Percentiles rank a stretch among this genome's conserved stretches.
phyloP scores from a whole-genome alignment of 2,888 invertebrate species.

The Tethea ocularis region DNA sequence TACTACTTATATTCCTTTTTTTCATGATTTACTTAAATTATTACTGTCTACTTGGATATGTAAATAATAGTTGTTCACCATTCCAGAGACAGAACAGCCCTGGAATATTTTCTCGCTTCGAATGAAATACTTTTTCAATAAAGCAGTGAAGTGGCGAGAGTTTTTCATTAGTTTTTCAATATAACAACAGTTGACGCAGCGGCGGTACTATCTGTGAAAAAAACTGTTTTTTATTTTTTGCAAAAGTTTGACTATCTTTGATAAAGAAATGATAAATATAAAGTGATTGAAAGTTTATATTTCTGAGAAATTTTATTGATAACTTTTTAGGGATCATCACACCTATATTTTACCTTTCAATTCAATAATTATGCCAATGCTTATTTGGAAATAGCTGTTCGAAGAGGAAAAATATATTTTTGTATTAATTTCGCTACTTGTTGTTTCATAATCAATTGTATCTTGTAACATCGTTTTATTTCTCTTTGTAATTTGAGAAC shows the following conservation, averaged over 20 bases:
- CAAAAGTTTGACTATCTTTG: constrained; percentile 24
- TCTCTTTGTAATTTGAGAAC: background rate
- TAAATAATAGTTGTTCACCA: background rate
- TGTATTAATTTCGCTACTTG: no score
- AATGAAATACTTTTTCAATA: constrained; percentile 72
- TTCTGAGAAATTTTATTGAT: no score
- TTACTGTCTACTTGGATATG: no score
- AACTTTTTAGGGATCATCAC: no score
- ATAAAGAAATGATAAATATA: constrained; percentile 12
- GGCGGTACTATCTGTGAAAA: constrained; percentile 27
- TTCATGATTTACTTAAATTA: no score
- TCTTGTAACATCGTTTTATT: background rate
- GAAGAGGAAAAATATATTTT: no score
- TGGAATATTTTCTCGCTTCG: constrained; percentile 40
- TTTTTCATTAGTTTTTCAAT: constrained; percentile 69
- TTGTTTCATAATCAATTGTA: background rate
- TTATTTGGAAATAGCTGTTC: no score
- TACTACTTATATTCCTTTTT: no score
- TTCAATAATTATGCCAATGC: no score
- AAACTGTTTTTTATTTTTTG: constrained; percentile 32
- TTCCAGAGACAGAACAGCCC: constrained; percentile 35
- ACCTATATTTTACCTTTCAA: no score
- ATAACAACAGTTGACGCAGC: constrained; percentile 41
- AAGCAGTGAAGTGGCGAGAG: constrained; percentile 43
- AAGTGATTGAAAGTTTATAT: background rate